These are phyloP conservation scores for Agonum fuliginosum DNA, from an alignment of 2,888 invertebrate species.

Conservation along the genomic window DNA sequence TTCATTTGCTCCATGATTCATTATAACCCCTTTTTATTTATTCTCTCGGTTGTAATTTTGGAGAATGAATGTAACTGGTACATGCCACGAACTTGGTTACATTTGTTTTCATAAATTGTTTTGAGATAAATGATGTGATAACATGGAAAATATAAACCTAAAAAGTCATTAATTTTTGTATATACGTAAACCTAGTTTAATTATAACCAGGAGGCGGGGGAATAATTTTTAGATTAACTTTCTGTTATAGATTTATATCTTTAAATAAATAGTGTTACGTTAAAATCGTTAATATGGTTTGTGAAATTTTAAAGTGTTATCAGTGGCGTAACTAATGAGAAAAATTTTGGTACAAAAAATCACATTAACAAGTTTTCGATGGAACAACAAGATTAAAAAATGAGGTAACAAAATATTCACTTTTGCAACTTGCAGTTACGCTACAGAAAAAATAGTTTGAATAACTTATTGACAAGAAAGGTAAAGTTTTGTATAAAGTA, in stretches of 20 bases:
- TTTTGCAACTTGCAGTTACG: too few species aligned
- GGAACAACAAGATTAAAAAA: too few species aligned
- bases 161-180: conserved; percentile 32
- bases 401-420: too few species aligned
- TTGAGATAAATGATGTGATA: conserved; percentile 31
- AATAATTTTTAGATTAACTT: neutral
- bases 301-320: too few species aligned
- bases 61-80: neutral
- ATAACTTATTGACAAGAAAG: too few species aligned
- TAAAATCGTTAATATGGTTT: neutral
- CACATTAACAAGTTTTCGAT: too few species aligned
- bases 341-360: too few species aligned
- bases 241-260: conserved; percentile 4
- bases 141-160: conserved; percentile 14
- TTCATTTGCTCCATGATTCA: too few species aligned
- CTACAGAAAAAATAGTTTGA: too few species aligned
- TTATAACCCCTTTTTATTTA: neutral
- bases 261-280: neutral
- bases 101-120: conserved; percentile 7
- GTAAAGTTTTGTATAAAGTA: too few species aligned
- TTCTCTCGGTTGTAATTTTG: too few species aligned
- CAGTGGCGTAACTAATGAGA: too few species aligned
- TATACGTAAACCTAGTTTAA: conserved; percentile 6
- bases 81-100: neutral
- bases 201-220: neutral